Evolutionary conservation across 2,113 vertebrate species (phyloP), one percentile per base, ranked within the genome.

Genomic region (Columba janthina): DNA sequence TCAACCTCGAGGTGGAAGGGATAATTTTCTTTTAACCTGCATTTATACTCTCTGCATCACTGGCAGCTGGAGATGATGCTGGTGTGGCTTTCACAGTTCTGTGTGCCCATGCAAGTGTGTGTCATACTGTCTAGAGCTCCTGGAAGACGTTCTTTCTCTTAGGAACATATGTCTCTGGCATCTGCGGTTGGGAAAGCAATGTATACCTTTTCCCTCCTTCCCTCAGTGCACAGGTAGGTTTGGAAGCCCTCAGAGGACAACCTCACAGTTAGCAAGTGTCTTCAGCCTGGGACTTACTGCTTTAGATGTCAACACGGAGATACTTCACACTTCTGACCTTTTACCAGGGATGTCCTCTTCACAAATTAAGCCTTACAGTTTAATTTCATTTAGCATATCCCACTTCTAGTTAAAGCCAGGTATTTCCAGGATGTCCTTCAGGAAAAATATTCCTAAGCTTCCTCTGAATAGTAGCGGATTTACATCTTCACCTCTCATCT

Each of bases 201-300:
- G 2, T 28, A 64, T 5, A 25, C 9, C 9, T 69, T 62, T 56
- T 28, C 8, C 6, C 11, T 76, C 26, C 15, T 71, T 50, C 18
- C 25, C 9, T 3, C 26, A n/a, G 4, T 5, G 42, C 17, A 32
- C 1, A 0, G 5, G 6, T 48, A 10, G 9, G 16, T 64, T 60
- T 88, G 38, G 5, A 79, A 79, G 12, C 8, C 6, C 6, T 69
- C 28, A 32, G 42, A 74, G 11, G 36, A 46, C 40, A 87, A 40
- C 5, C 8, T 54, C 14, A 36, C 14, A 32, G 20, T 14, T 56
- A n/a, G 3, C 5, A 46, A 32, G 15, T 65, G 44, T 79, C 19
- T 17, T 82, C 42, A 36, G 15, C 15, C 17, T 26, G 12, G 12
- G 29, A 60, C 6, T 48, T 80, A 11, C n/a, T 42, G 4, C 42